Percentiles rank a stretch among this genome's conserved stretches.
phyloP scores from a whole-genome alignment of 2,113 vertebrate species.

The Diadophis punctatus region DNA sequence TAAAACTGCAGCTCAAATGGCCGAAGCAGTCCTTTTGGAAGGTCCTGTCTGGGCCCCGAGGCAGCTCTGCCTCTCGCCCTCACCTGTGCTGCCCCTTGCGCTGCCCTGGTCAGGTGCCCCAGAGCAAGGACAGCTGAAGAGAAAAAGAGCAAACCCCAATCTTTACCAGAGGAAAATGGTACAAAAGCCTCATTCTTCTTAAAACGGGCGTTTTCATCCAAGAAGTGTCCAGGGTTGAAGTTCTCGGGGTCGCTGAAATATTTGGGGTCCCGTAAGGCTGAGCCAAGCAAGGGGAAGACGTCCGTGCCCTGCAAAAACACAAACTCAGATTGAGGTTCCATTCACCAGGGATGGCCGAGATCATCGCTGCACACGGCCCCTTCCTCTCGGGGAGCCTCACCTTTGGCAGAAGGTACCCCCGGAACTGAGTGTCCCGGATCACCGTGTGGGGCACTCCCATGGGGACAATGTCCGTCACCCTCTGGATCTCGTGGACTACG shows the following conservation, averaged over 20 bases:
- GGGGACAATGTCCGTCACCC: slow-evolving; percentile 57
- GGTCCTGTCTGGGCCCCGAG: rapidly evolving
- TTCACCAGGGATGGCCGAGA: neutral
- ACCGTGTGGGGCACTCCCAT: slow-evolving; percentile 54
- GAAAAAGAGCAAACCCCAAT: too few species aligned
- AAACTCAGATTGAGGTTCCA: neutral
- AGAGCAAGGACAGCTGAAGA: neutral
- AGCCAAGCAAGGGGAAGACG: slow-evolving; percentile 57
- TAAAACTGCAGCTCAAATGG: neutral
- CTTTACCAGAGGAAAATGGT: slow-evolving; percentile 62
- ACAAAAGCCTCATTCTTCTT: slow-evolving; percentile 66
- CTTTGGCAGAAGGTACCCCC: slow-evolving; percentile 62
- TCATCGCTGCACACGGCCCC: too few species aligned
- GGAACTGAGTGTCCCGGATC: slow-evolving; percentile 53
- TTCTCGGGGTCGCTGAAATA: slow-evolving; percentile 57
- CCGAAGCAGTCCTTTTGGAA: neutral
- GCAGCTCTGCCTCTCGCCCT: neutral
- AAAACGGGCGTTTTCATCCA: slow-evolving; percentile 61
- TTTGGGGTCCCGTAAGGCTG: slow-evolving; percentile 55
- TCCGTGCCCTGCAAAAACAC: slow-evolving; percentile 49
- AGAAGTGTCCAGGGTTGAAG: slow-evolving; percentile 65
- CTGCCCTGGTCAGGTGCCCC: neutral
- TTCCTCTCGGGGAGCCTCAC: slow-evolving; percentile 3
- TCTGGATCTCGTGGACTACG: slow-evolving; percentile 63
- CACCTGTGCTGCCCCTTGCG: neutral